Percentiles rank a stretch among this genome's conserved stretches.
phyloP scores from a whole-genome alignment of 2,797 vertebrate species.

The Chelon auratus region DNA sequence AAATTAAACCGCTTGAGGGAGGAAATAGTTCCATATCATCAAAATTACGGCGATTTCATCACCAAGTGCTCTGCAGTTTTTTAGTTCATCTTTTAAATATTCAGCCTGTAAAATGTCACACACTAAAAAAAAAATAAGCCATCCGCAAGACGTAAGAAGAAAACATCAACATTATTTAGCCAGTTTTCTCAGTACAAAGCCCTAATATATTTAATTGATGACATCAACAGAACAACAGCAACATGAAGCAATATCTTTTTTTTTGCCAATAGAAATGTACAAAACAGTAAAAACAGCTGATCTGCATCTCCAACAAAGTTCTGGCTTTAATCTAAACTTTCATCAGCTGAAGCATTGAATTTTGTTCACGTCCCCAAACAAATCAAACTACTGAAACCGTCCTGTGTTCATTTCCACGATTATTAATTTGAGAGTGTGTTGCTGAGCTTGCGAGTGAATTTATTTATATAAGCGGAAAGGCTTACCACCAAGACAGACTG shows the following conservation, averaged over 20 bases:
- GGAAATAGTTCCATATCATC: background rate
- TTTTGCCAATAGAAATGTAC: background rate
- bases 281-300: background rate
- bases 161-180: too few relatives aligned
- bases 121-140: background rate
- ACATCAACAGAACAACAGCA: too few relatives aligned
- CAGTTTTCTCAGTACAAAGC: too few relatives aligned
- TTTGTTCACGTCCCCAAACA: background rate
- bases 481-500: slow-evolving; percentile 6
- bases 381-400: background rate
- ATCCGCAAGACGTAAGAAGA: background rate
- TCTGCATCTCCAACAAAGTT: background rate
- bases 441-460: background rate
- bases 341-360: background rate
- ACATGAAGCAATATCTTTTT: too few relatives aligned
- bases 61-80: background rate
- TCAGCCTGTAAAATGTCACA: background rate
- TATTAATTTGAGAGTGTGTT: slow-evolving; percentile 5
- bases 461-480: slow-evolving; percentile 14
- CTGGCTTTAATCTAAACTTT: background rate
- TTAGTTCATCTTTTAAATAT: background rate
- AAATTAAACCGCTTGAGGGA: background rate
- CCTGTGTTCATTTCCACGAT: slow-evolving; percentile 24
- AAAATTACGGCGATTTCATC: background rate
- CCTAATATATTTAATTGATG: too few relatives aligned